Evolutionary conservation across 2,113 vertebrate species (phyloP).

Genomic region (Melospiza melodia): DNA sequence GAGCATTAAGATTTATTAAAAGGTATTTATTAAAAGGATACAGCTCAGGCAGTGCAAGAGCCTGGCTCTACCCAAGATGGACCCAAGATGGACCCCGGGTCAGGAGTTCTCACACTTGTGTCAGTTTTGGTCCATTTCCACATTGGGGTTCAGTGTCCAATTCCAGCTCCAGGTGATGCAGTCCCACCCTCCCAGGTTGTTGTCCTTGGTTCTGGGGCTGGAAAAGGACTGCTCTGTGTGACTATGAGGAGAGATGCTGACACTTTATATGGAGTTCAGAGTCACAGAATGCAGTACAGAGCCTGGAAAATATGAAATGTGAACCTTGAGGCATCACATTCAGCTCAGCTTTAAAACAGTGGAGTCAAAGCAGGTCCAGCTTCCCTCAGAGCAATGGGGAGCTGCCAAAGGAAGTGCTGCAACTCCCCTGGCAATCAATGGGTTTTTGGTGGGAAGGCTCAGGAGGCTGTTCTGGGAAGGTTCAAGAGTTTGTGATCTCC

Average conservation of each 20-base stretch:
- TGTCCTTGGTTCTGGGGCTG: not conserved
- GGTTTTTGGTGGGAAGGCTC: not conserved
- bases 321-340: not conserved
- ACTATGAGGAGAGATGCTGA: not conserved
- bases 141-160: accelerated
- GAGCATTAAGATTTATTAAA: not conserved
- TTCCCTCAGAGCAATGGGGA: not conserved
- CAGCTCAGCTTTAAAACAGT: not conserved
- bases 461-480: not conserved
- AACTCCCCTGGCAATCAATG: not conserved
- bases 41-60: not conserved
- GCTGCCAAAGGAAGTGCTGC: not conserved
- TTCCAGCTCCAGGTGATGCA: not conserved
- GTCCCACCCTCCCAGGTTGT: not conserved
- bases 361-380: not conserved
- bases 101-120: not conserved
- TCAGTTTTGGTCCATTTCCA: not conserved
- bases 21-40: not conserved
- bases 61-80: no score
- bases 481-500: not conserved
- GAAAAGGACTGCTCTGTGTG: not conserved
- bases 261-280: not conserved
- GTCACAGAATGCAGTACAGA: not conserved
- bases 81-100: no score
- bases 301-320: accelerated